Conservation (phyloP, 2,797 vertebrate genomes). For the Gadopsis marmoratus region DNA sequence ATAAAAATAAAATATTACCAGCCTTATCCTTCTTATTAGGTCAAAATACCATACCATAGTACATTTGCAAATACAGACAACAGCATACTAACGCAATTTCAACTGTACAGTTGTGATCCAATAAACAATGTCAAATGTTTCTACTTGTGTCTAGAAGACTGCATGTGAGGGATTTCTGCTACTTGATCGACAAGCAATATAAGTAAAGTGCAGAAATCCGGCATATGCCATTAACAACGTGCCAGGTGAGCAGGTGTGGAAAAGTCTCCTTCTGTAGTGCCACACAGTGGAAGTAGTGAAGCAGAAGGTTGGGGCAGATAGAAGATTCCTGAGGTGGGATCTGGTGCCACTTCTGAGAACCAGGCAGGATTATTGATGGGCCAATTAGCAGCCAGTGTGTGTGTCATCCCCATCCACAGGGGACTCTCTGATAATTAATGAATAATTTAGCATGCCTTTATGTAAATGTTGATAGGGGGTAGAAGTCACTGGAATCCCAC, state of each 20-base stretch:
- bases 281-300: constrained; percentile 47
- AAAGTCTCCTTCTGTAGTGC: constrained; percentile 42
- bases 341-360: constrained; percentile 78
- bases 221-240: constrained; percentile 23
- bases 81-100: neutral
- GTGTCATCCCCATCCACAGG: constrained; percentile 79
- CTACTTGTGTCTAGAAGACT: neutral
- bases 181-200: constrained; percentile 18
- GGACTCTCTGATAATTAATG: constrained; percentile 85
- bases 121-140: neutral
- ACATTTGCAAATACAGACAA: neutral
- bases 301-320: constrained; percentile 80
- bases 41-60: neutral
- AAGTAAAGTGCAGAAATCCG: constrained; percentile 16
- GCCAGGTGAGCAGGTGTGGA: constrained; percentile 66
- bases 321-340: constrained; percentile 80
- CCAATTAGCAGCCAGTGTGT: constrained; percentile 86
- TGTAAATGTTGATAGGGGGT: constrained; percentile 84
- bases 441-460: constrained; percentile 86
- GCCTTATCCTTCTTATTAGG: neutral
- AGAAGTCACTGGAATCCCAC: constrained; percentile 74
- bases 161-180: neutral
- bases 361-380: constrained; percentile 85
- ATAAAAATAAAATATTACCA: neutral
- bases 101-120: neutral